Evolutionary conservation across 2,113 vertebrate species (phyloP).

Genomic region (Pterocles burchelli): DNA sequence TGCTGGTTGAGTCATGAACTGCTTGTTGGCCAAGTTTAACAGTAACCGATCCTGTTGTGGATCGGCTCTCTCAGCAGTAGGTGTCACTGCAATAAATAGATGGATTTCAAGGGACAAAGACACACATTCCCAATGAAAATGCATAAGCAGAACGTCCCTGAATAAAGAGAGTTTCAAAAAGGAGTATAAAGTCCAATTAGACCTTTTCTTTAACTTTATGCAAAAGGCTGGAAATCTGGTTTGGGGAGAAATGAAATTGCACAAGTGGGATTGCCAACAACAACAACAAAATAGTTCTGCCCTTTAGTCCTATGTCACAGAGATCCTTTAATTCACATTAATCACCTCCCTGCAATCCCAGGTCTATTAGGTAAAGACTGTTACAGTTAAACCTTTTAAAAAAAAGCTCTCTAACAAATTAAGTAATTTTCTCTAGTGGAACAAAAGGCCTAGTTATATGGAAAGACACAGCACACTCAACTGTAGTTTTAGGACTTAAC

Average conservation of each 20-base stretch:
- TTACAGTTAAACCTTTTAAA: conserved; percentile 20
- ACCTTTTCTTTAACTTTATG: not conserved
- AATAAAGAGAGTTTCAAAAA: not conserved
- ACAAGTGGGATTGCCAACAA: not conserved
- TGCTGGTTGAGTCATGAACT: conserved; percentile 61
- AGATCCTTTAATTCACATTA: conserved; percentile 53
- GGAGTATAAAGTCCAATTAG: not conserved
- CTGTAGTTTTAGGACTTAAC: conserved; percentile 1
- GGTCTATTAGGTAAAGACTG: conserved; percentile 44
- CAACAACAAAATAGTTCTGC: not conserved
- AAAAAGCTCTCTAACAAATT: conserved; percentile 21
- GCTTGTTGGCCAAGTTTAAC: conserved; percentile 61
- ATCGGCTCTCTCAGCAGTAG: conserved; percentile 70
- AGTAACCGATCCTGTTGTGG: conserved; percentile 63
- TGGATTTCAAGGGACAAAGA: conserved; percentile 63
- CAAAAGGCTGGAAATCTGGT: not conserved
- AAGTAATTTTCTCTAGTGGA: conserved; percentile 46
- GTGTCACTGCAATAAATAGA: conserved; percentile 68
- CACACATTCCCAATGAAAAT: conserved; percentile 21
- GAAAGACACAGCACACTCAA: not conserved
- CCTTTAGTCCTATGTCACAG: conserved; percentile 25
- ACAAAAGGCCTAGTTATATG: conserved; percentile 24
- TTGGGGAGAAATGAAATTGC: not conserved
- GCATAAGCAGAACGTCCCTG: conserved; percentile 35
- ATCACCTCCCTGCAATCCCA: conserved; percentile 33